phyloP scores from a whole-genome alignment of 1,140 invertebrate genomes.

The Berghia stephanieae region DNA sequence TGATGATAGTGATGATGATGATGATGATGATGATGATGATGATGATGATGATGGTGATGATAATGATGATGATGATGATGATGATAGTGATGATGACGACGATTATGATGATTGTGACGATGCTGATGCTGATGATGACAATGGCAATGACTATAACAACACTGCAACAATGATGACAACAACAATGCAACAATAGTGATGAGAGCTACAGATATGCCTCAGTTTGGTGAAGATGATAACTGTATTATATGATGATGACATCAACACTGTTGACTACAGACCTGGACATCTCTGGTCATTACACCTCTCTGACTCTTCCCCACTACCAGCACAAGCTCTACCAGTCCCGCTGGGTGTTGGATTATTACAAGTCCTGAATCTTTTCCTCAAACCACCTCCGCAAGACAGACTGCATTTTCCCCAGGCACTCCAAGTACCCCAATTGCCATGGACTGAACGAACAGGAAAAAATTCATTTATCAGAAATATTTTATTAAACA shows the following conservation, averaged over 20 bases:
- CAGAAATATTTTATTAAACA: too few species aligned
- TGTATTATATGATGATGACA: not conserved
- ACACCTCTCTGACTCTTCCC: conserved; percentile 52
- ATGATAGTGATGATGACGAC: too few species aligned
- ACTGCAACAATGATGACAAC: too few species aligned
- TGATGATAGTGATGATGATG: conserved; percentile 16
- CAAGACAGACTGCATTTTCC: conserved; percentile 60
- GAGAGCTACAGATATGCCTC: too few species aligned
- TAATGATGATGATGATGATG: conserved; percentile 22
- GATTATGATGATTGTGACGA: too few species aligned
- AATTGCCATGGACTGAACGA: conserved; percentile 62
- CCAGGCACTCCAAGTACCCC: conserved; percentile 59
- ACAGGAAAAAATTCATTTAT: too few species aligned
- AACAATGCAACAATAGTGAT: too few species aligned
- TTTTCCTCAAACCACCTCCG: conserved; percentile 54
- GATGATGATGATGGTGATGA: conserved; percentile 25
- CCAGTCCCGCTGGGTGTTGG: conserved; percentile 61
- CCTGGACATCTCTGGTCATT: conserved; percentile 61
- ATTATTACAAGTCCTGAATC: conserved; percentile 60
- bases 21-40: conserved; percentile 30
- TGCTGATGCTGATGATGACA: too few species aligned
- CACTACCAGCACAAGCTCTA: conserved; percentile 55
- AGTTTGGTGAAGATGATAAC: not conserved
- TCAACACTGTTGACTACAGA: conserved; percentile 31
- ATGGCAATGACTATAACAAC: too few species aligned